Evolutionary conservation across 35 echinoderm and acorn worm species (phyloP), one percentile per base, ranked within the genome.

Genomic region (Stichopus chloronotus): DNA sequence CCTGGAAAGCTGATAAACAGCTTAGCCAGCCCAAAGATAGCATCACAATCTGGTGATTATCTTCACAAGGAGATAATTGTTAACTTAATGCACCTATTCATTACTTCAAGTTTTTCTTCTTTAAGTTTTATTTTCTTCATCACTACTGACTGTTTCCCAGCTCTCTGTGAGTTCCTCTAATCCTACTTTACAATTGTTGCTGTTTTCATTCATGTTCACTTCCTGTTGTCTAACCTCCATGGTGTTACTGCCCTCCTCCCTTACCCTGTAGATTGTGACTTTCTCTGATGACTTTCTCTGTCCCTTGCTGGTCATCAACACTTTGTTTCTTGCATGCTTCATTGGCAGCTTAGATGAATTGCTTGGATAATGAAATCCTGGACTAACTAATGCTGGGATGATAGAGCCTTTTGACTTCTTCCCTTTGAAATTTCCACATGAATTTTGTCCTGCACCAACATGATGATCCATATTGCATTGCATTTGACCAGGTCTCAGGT

Each of bases 81-180:
- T 43, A 43, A 43, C 30, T 1, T 43, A 43, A 43, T 43, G 30
- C 30, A 43, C 30, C 0, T 43, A 43, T 43, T 43, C 30, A 43
- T 43, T 43, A 43, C 30, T 43, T 43, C 30, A 43, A 43, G 30
- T 43, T 43, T 55, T 52, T n/a, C 14, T 55, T 83, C 77, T 52
- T 43, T 13, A 43, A 43, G 30, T 43, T 43, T 43, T 3, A 6
- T 83, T 52, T 83, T 17, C 11, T 83, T 55, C 52, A 8, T 52
- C n/a, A 56, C 52, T 83, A n/a, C 80, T 83, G 7, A 83, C 80
- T n/a, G 80, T 83, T 52, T 83, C 80, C 80, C 80, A 83, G 13
- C 80, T 83, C 52, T 55, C 80, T 16, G 52, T 56, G 43, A 55
- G 19, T 56, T 83, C 80, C 6, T 83, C 53, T 17, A 16, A 43